Evolutionary conservation across 2,113 vertebrate genomes (phyloP), one percentile per base, ranked within the genome.

Genomic region (Oreochromis spilurus): DNA sequence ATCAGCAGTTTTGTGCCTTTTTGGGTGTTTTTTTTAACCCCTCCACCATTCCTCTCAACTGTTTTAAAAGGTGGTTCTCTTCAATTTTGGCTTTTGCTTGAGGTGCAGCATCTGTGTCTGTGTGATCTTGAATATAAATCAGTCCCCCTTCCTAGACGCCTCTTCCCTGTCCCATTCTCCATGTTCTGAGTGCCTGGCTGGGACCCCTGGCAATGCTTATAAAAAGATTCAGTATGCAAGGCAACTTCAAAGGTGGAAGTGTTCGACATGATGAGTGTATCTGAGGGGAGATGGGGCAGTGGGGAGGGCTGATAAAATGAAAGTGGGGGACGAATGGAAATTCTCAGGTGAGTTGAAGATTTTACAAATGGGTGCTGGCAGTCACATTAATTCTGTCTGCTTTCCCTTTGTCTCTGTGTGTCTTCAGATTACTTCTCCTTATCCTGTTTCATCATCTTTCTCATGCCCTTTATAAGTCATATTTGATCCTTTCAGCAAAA

Each of bases 171-270:
- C 91, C 89, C 86, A 83, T 89, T 92, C 93, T 88, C 87, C 84
- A 54, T 10, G 70, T 89, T 85, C 83, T 65, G 87, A 58, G 65
- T 87, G 90, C 81, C 81, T 80, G 89, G 81, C 85, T 87, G 88
- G 91, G 90, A 95, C 90, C 88, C 53, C 88, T 90, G 90, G 93
- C 89, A 81, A 36, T 87, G 84, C 88, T 87, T 86, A 48, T 91
- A 78, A 92, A 95, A 86, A 92, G 79, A 91, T 94, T 91, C 78
- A 80, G 87, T 88, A 84, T 57, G 86, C 87, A 72, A 72, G 72
- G 79, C 53, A 86, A 94, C 95, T 95, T 95, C 94, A 95, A 95
- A 95, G 91, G 88, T 93, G 84, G 82, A 91, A 86, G 82, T 87
- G 81, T 90, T 87, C 79, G 40, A 78, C 60, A 16, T 53, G 90